Base-by-base conservation (phyloP, 2,888 invertebrate genomes). In the Nomada ruficornis region DNA sequence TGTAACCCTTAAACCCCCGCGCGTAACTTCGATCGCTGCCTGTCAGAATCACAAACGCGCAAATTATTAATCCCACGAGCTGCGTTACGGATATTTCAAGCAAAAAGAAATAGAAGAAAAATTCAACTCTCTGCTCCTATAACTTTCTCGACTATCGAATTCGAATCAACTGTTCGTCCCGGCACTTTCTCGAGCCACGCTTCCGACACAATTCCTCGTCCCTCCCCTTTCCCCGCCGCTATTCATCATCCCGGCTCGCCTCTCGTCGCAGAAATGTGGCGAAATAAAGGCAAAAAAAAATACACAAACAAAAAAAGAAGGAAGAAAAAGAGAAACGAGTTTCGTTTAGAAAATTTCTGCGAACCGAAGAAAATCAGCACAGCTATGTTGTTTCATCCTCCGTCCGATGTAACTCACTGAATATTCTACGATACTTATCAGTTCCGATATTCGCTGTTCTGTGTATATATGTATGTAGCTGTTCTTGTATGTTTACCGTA, bases 131-230 rank as follows among this genome's bases (percentile, higher is more conserved):
- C 50, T 23, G 15, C 23, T 18, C 18, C 42, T 11, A 47, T 26
- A 75, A 79, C 78, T 79, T 79, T 79, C 78, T 63, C 76, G 57
- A 18, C 64, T 44, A n/a, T 77, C 77, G 64, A 79, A 79, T 69
- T 76, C 57, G 29, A 26, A 47, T 36, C 67, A 50, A 62, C 67
- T 11, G 55, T 50, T 62, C 15, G n/a, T 54, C 29, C 60, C 44
- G 55, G 29, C 77, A 23, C 77, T 76, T 79, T 76, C 68, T 69
- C 78, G 26, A 55, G 47, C 42, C 42, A 55, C 50, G 18, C 26
- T 55, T 67, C 55, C 68, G 18, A 52, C 26, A 23, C 13, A 23
- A 2, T 5, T 59, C 36, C 57, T 57, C 57, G 20, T 13, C 18
- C n/a, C 44, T 42, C 9, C 44, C n/a, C 47, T 20, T 42, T 3